phyloP scores from a whole-genome alignment of 2,797 vertebrate genomes.

The Pyrocephalus nanus region DNA sequence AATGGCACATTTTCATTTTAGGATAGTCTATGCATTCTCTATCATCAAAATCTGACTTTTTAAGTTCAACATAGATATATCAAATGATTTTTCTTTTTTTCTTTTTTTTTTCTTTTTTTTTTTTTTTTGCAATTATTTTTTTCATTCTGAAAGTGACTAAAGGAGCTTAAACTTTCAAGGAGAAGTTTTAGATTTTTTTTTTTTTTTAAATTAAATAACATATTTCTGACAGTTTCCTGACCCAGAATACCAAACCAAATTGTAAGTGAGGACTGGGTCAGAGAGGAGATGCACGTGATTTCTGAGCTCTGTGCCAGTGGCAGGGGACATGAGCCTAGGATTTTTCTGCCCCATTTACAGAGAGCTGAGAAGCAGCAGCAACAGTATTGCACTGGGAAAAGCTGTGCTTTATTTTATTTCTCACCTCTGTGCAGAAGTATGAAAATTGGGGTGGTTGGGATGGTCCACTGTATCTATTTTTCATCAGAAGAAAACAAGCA shows the following conservation, averaged over 20 bases:
- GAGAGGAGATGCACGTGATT: neutral
- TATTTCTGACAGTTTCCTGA: neutral
- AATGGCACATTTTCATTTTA: neutral
- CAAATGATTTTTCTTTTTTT: neutral
- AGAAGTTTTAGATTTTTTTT: neutral
- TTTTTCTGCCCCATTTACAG: slow-evolving; percentile 36
- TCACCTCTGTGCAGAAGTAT: neutral
- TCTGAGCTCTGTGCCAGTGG: neutral
- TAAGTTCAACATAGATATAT: neutral
- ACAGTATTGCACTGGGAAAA: neutral
- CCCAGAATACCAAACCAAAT: neutral
- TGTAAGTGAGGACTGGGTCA: neutral
- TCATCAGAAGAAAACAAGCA: neutral
- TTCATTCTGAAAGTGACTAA: neutral
- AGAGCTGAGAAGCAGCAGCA: neutral
- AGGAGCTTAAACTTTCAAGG: neutral
- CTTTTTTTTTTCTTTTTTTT: neutral
- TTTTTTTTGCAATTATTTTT: neutral
- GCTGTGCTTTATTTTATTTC: neutral
- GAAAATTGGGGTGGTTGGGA: accelerated
- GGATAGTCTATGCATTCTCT: neutral
- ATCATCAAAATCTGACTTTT: neutral
- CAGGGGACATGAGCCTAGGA: neutral
- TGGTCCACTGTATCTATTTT: neutral
- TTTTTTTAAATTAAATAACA: neutral